phyloP scores from a whole-genome alignment of 1,140 invertebrate genomes.

The Bombus breviceps region DNA sequence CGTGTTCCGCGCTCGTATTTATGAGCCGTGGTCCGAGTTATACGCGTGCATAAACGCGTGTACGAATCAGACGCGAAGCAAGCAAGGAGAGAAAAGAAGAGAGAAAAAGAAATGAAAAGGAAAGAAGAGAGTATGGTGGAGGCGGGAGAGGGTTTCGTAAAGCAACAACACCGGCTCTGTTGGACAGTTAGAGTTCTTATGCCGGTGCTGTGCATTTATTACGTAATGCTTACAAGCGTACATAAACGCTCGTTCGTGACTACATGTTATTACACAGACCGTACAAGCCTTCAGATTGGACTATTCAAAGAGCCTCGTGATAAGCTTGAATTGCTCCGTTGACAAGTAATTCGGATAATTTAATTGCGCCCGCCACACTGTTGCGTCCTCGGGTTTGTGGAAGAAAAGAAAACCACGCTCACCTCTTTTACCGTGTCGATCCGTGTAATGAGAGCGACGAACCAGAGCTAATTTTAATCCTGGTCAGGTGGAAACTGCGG shows the following conservation, averaged over 20 bases:
- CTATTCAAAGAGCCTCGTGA: constrained; percentile 38
- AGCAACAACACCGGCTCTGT: constrained; percentile 6
- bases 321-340: constrained; percentile 38
- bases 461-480: constrained; percentile 3
- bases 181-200: constrained; percentile 50
- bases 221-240: constrained; percentile 52
- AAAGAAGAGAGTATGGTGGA: background rate
- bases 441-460: background rate
- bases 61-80: background rate
- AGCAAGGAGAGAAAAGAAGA: background rate
- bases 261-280: constrained; percentile 44
- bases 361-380: constrained; percentile 11
- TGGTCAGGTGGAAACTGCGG: background rate
- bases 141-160: background rate
- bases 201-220: constrained; percentile 55
- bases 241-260: constrained; percentile 48
- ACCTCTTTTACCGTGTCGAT: background rate
- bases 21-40: background rate
- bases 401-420: background rate
- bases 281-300: constrained; percentile 23
- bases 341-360: constrained; percentile 52
- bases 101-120: background rate
- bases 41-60: constrained; percentile 21
- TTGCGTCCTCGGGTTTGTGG: background rate
- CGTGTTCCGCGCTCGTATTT: constrained; percentile 11